Base-by-base conservation (phyloP, 2,888 invertebrate species). In the Mantis religiosa region DNA sequence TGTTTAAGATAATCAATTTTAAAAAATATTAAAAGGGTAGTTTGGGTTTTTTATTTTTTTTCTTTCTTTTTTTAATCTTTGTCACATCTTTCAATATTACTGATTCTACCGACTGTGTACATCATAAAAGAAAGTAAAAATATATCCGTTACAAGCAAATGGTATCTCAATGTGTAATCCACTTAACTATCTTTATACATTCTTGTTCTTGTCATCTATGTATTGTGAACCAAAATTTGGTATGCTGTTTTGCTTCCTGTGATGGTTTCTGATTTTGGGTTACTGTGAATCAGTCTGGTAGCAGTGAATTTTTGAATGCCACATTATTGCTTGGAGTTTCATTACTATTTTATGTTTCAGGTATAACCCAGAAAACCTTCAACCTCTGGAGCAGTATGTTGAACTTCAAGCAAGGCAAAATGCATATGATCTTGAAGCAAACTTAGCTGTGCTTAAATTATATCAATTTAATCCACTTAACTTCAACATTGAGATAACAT, bases 341-440 rank as follows among this genome's bases (percentile, higher is more conserved):
- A 54, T 71, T 28, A 71, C 34, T 81, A 20, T 81, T 89, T 41
- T 86, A 30, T 12, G n/a, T 84, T 90, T 88, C 90, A 98, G 99
- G 92, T 99, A 99, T 93, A 99, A 99, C 93, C 99, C 99, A 28
- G 98, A 98, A 90, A 99, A 99, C 94, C 95, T 99, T 84, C 95
- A 96, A 91, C 97, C 97, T 20, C 94, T 99, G 91, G 98, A 99
- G 93, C 95, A 97, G 89, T 99, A 99, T 93, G 98, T 99, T 20
- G 97, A 98, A 92, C 96, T 97, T 92, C 99, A 99, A 93, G 97
- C 98, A 0, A 95, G 96, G 90, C 98, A 99, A 92, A 98, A 99
- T 93, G 96, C 97, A 0, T 99, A 99, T 92, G 99, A 99, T 93
- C 94, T 99, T 92, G 99, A 99, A 94, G 99, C 99, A 1, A 99